These are phyloP conservation scores for Philypnodon macrostomus DNA, from an alignment of 2,797 vertebrate species.

Conservation along the genomic window DNA sequence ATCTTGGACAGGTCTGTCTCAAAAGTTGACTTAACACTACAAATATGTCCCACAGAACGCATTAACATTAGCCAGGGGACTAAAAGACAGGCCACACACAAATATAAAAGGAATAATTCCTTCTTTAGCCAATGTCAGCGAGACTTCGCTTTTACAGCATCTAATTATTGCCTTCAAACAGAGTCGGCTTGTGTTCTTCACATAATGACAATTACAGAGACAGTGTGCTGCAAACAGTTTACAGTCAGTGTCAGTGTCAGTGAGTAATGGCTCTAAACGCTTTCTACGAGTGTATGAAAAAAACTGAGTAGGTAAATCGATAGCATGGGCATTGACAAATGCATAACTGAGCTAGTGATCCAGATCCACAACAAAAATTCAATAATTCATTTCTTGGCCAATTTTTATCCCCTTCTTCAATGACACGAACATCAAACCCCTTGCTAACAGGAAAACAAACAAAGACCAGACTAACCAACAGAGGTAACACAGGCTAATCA, in stretches of 20 bases:
- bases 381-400: too few relatives aligned
- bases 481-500: too few relatives aligned
- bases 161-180: conserved; percentile 55
- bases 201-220: conserved; percentile 68
- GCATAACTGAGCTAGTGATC: too few relatives aligned
- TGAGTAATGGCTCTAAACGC: conserved; percentile 52
- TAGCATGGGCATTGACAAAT: too few relatives aligned
- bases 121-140: conserved; percentile 47
- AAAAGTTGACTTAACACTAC: conserved; percentile 19
- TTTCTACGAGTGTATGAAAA: conserved; percentile 27
- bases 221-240: conserved; percentile 55
- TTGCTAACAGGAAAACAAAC: too few relatives aligned
- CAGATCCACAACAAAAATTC: too few relatives aligned
- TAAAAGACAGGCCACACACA: conserved; percentile 23
- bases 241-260: conserved; percentile 36
- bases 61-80: conserved; percentile 7
- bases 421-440: too few relatives aligned
- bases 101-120: conserved; percentile 24
- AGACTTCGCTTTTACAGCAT: conserved; percentile 30
- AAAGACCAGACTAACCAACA: too few relatives aligned
- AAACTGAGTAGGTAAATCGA: neutral
- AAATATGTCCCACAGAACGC: conserved; percentile 8
- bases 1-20: conserved; percentile 14
- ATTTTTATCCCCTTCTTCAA: too few relatives aligned
- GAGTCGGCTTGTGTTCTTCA: conserved; percentile 32